Evolutionary conservation across 2,888 invertebrate genomes (phyloP).

Genomic region (Dynastes tityus): DNA sequence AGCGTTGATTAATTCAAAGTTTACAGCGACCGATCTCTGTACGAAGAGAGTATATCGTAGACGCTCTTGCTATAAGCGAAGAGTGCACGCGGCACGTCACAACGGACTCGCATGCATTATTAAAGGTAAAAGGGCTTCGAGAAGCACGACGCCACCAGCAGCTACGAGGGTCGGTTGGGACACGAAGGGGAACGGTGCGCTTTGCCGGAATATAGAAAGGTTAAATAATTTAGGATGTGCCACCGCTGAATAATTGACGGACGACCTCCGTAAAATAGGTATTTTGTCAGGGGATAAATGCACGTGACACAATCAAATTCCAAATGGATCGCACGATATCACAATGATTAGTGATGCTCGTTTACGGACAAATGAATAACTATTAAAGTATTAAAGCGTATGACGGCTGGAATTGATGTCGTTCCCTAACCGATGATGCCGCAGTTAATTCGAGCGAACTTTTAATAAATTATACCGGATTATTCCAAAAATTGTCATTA

Average conservation of each 20-base stretch:
- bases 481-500: too few species aligned
- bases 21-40: slow-evolving; percentile 16
- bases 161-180: too few species aligned
- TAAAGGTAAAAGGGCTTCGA: slow-evolving; percentile 42
- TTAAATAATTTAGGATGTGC: slow-evolving; percentile 48
- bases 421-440: too few species aligned
- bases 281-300: slow-evolving; percentile 43
- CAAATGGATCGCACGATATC: slow-evolving; percentile 27
- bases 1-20: slow-evolving; percentile 45
- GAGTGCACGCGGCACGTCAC: slow-evolving; percentile 24
- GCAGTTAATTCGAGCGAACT: too few species aligned
- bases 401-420: too few species aligned
- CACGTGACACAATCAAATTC: slow-evolving; percentile 35
- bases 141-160: slow-evolving; percentile 15
- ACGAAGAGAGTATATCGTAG: slow-evolving; percentile 10
- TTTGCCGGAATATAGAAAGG: slow-evolving; percentile 31
- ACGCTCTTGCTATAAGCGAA: slow-evolving; percentile 7
- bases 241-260: slow-evolving; percentile 48
- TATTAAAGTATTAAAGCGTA: background rate
- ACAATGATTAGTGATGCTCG: slow-evolving; percentile 31
- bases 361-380: slow-evolving; percentile 14
- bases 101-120: slow-evolving; percentile 42
- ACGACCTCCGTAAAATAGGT: slow-evolving; percentile 38
- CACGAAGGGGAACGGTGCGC: background rate
- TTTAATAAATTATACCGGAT: too few species aligned